Evolutionary conservation across 2,113 vertebrate species (phyloP), one percentile per base, ranked within the genome.

Genomic region (Myotis davidii): DNA sequence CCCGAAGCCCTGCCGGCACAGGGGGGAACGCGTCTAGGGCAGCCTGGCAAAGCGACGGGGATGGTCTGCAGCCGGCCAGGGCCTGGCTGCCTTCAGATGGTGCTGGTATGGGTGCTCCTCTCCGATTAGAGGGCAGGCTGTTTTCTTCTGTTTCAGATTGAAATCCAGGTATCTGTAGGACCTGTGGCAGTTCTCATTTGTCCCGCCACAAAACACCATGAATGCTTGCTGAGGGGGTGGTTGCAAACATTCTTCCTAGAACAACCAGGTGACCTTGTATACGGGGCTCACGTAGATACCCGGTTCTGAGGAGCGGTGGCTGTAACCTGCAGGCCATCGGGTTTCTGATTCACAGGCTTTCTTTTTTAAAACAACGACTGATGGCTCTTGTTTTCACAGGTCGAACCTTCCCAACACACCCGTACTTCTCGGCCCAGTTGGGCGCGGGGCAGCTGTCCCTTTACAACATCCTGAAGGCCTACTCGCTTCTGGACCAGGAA

Each of bases 401-500:
- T 0, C 98, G 99, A 88, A 99, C 99, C 0, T 99, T 99, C 94
- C 99, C 99, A 34, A 99, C 99, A 4, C 99, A 99, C 78, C 99
- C 99, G 0, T 99, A 99, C 92, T 99, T 99, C 96, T 98, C 99
- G 18, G 98, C 98, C 13, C 99, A 99, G 96, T 97, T 99, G 3
- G 99, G 99, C 90, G 98, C 99, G 2, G 99, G 99, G 23, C 99
- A 99, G 96, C 98, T 99, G 52, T 99, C 98, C 0, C 98, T 99
- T 16, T 99, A 98, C 96, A 99, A 99, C 96, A 99, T 99, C 85
- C 92, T 99, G 96, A 99, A 99, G 91, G 99, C 99, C 83, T 99
- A 99, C 96, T 99, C 99, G 0, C 98, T 99, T 72, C 98, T 99
- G 20, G 99, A 99, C 97, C 98, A 97, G 52, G 99, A 99, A 97